Evolutionary conservation across 2,113 vertebrate genomes (phyloP).

Genomic region (Neotoma lepida): DNA sequence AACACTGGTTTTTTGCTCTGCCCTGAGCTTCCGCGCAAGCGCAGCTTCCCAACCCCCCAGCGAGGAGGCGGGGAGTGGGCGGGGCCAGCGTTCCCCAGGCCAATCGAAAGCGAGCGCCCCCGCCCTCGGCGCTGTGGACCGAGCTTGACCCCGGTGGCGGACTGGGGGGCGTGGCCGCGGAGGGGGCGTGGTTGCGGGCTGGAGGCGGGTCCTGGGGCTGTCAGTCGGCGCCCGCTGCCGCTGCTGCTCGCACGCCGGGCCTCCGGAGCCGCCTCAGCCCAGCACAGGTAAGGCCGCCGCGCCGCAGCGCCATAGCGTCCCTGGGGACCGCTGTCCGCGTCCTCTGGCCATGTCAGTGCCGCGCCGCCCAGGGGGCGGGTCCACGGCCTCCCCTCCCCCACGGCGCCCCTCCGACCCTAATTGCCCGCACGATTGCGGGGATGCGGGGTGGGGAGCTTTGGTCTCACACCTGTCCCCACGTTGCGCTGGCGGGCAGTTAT

Average conservation of each 20-base stretch:
- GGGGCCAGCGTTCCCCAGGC: background rate
- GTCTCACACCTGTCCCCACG: conserved; percentile 61
- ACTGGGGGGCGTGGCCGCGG: conserved; percentile 68
- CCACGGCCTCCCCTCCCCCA: conserved; percentile 19
- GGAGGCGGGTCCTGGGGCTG: conserved; percentile 72
- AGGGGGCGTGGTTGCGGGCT: conserved; percentile 52
- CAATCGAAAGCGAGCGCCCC: conserved; percentile 66
- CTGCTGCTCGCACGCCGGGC: background rate
- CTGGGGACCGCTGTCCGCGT: conserved; percentile 23
- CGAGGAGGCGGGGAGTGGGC: conserved; percentile 60
- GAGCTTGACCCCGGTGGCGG: conserved; percentile 75
- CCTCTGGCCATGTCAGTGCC: conserved; percentile 71
- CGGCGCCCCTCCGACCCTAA: background rate
- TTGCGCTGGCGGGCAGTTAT: background rate
- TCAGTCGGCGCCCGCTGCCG: conserved; percentile 68
- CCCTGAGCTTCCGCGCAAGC: conserved; percentile 58
- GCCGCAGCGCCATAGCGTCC: conserved; percentile 48
- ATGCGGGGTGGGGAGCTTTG: background rate
- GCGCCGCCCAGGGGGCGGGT: conserved; percentile 74
- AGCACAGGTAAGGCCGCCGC: conserved; percentile 75
- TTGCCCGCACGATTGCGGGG: conserved; percentile 46
- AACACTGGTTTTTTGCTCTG: background rate
- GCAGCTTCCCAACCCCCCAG: background rate
- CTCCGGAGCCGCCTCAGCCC: conserved; percentile 36
- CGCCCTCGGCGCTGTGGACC: conserved; percentile 68